Evolutionary conservation across 35 echinoderm and acorn worm genomes (phyloP), one percentile per base, ranked within the genome.

Genomic region (Apostichopus japonicus): DNA sequence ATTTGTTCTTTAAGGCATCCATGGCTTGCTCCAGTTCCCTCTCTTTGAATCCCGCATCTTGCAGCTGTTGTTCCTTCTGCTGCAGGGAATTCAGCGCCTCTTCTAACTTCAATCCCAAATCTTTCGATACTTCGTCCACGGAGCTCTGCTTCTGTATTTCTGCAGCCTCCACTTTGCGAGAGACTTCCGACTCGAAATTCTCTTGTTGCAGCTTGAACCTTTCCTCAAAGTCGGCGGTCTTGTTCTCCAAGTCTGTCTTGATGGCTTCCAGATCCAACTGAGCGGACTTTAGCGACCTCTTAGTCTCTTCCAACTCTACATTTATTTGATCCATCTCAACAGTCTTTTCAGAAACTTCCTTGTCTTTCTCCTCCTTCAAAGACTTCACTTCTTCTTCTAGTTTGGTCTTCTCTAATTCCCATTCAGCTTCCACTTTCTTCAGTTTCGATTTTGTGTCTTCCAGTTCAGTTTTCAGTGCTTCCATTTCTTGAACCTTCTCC

Each of bases 111-210:
- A 87, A 79, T 54, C 95, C 93, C 67, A 99, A 82, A 10, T 99
- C 95, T 63, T 54, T 87, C 23, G 95, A 87, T 9, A 99, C 91
- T 58, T 99, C 97, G 80, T 96, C 87, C 7, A 96, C 93, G 44
- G 97, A 96, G 55, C 95, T 96, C 91, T 99, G 93, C 65, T 96
- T 96, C 55, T 99, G 97, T 1, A 99, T 75, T 67, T 99, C 97
- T 11, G 96, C 62, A 13, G 95, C 87, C 61, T 99, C 97, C 4
- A 99, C 54, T 83, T 87, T 96, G 17, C 97, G 27, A 23, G 71
- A 54, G 16, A 94, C 65, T 86, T 99, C 97, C n/a, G 83, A 90
- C 24, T 99, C 95, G 93, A 94, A 92, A 91, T 96, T 99, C 53
- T 99, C 95, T 65, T 99, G 77, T 84, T 99, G 97, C 70, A 96